Evolutionary conservation across 2,888 invertebrate species (phyloP).

Genomic region (Orthosia incerta): DNA sequence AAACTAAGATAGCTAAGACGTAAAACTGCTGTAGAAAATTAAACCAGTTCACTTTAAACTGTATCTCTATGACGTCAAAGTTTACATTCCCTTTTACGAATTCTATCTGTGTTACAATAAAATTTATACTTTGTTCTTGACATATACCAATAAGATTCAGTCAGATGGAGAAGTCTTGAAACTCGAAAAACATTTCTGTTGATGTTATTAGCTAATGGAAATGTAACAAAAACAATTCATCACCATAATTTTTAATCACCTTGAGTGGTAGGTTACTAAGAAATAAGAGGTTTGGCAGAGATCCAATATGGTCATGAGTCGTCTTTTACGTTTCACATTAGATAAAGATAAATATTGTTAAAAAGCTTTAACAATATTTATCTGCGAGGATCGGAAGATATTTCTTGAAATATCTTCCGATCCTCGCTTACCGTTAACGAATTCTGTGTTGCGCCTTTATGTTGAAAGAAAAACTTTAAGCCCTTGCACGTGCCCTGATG

Average conservation of each 20-base stretch:
- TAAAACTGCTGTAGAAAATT: conserved; percentile 48
- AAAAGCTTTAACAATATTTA: background rate
- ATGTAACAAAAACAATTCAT: no score
- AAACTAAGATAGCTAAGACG: conserved; percentile 42
- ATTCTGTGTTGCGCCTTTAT: background rate
- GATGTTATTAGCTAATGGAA: no score
- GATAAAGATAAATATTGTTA: background rate
- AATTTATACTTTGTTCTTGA: conserved; percentile 52
- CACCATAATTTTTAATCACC: no score
- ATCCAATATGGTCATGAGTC: conserved; percentile 9
- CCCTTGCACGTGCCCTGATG: background rate
- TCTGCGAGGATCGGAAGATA: no score
- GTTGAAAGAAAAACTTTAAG: background rate
- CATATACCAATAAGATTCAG: background rate
- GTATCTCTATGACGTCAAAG: conserved; percentile 49
- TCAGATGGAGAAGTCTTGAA: conserved; percentile 27
- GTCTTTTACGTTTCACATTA: background rate
- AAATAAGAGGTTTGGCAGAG: conserved; percentile 22
- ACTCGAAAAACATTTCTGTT: no score
- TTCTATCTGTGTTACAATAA: conserved; percentile 45
- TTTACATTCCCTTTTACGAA: conserved; percentile 57
- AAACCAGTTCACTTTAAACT: conserved; percentile 8
- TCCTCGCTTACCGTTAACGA: background rate
- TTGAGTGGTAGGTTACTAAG: background rate
- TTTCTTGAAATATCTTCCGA: background rate